phyloP scores from a whole-genome alignment of 2,113 vertebrate genomes.

The Petrocephalus microphthalmus region DNA sequence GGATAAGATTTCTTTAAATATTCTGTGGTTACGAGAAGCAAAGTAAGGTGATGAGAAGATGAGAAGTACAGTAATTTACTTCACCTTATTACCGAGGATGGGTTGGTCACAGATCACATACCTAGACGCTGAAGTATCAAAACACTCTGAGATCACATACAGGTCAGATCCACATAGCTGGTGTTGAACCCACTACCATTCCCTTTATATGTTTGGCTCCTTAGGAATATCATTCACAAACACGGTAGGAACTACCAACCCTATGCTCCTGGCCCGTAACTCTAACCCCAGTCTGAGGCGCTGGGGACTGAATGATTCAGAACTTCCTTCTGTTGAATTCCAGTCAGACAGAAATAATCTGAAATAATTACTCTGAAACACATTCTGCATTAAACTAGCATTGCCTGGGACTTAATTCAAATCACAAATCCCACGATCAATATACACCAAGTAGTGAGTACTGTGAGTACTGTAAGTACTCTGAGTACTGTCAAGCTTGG shows the following conservation, averaged over 20 bases:
- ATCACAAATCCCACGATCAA: neutral
- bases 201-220: neutral
- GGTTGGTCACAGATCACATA: too few species aligned
- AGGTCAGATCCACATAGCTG: neutral
- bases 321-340: neutral
- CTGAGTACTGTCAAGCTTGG: neutral
- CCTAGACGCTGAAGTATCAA: neutral
- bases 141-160: neutral
- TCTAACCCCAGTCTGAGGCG: neutral
- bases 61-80: too few species aligned
- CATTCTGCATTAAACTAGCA: neutral
- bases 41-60: too few species aligned
- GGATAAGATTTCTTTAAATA: neutral
- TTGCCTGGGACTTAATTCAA: neutral
- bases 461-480: neutral
- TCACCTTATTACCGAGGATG: too few species aligned
- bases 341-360: neutral
- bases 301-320: neutral
- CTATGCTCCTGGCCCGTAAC: neutral
- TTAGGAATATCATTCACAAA: neutral
- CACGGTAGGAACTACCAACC: neutral
- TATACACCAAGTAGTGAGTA: neutral
- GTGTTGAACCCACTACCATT: neutral
- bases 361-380: neutral
- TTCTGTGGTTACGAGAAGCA: neutral